Percentiles rank a stretch among this genome's conserved stretches.
Evolutionary conservation across 2,888 invertebrate genomes (phyloP).

Genomic region (Drosophila mimetica): DNA sequence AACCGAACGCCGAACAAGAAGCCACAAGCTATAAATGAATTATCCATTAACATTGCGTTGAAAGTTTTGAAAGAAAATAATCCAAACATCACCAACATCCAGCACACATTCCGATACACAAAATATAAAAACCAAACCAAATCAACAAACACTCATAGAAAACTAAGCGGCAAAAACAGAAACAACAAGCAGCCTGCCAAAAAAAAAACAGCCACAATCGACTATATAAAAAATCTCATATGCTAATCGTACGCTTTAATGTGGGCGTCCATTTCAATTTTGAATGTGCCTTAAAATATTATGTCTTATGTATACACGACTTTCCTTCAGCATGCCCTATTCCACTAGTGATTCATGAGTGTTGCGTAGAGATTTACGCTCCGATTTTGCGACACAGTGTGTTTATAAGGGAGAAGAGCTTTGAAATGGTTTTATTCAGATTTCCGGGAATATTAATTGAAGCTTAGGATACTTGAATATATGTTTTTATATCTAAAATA

Average conservation of each 20-base stretch:
- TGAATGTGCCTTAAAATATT: conserved; percentile 23
- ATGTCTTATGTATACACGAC: conserved; percentile 13
- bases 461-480: neutral
- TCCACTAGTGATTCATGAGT: conserved; percentile 34
- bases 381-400: conserved; percentile 5
- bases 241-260: conserved; percentile 51
- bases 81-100: conserved; percentile 44
- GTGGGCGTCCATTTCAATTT: conserved; percentile 42
- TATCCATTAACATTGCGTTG: conserved; percentile 52
- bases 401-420: neutral
- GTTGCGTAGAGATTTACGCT: conserved; percentile 29
- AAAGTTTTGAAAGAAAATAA: conserved; percentile 43
- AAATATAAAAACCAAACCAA: conserved; percentile 27
- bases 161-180: conserved; percentile 21
- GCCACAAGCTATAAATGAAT: conserved; percentile 49
- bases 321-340: conserved; percentile 29
- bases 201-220: conserved; percentile 29
- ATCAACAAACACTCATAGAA: conserved; percentile 35
- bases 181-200: conserved; percentile 15
- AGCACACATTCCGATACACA: conserved; percentile 35
- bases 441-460: neutral
- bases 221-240: conserved; percentile 44
- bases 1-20: conserved; percentile 43
- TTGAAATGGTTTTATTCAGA: neutral
- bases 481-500: too few relatives aligned